Base-by-base conservation (phyloP, 2,888 invertebrate genomes). In the Callyntrura sp. region DNA sequence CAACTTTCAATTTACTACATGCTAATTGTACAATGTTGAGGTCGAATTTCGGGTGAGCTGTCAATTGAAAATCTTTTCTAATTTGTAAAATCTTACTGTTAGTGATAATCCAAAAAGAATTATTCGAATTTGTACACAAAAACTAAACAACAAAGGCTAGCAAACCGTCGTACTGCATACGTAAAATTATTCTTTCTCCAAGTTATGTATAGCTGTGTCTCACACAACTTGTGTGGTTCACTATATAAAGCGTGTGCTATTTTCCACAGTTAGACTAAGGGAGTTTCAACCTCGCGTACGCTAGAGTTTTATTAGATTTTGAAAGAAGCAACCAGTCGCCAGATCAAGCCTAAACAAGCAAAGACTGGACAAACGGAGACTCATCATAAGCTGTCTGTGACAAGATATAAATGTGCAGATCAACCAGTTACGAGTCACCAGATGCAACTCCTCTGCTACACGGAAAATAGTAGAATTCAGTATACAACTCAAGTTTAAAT, bases 371-470 rank as follows among this genome's bases (percentile, higher is more conserved):
- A 87, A 83, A 85, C 70, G 28, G 90, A 90, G 85, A 90, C 90
- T 90, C 90, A 86, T 65, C 79, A 81, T 68, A 81, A 88, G 90
- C 84, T 90, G 90, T 90, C 90, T 90, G 90, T 90, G 90, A 90
- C 90, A 62, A 48, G 45, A 81, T 57, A 55, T 78, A 28, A 87
- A 87, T 65, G 78, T 81, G 43, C 57, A 83, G 43, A 68, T 82
- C 85, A 90, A 81, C 68, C 81, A 65, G 79, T 82, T 51, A 82
- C 17, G 51, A 85, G 85, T 85, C 86, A 84, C 87, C 62, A 81
- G 43, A 87, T 88, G 90, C 90, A 90, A 88, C 84, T 90, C 90
- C 90, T 79, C 25, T 68, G 85, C 57, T 76, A 81, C 70, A 60
- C 85, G 23, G 35, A 83, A 83, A 83, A 51, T 73, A 45, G 88